Conservation (phyloP, 2,113 vertebrate species). For the Megaptera novaeangliae region DNA sequence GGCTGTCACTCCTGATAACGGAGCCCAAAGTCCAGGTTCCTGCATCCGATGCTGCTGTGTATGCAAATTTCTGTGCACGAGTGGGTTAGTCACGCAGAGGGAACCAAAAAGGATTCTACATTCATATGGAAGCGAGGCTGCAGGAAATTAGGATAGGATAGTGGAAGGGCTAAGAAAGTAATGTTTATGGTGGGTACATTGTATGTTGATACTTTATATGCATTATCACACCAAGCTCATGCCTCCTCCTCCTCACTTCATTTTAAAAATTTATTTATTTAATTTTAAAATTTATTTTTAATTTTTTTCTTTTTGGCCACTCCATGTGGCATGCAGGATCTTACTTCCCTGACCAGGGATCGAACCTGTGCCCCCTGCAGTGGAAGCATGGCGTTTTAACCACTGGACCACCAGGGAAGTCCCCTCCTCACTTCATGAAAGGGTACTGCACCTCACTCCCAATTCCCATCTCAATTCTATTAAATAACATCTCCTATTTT, state of each 20-base stretch:
- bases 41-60: rapidly evolving
- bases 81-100: too few relatives aligned
- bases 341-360: too few relatives aligned
- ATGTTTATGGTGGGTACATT: too few relatives aligned
- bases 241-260: not conserved
- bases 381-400: too few relatives aligned
- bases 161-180: not conserved
- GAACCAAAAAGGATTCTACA: not conserved
- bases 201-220: not conserved
- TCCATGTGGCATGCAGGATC: too few relatives aligned
- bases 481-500: not conserved
- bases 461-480: not conserved
- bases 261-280: too few relatives aligned
- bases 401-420: too few relatives aligned
- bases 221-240: not conserved
- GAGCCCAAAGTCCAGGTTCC: rapidly evolving
- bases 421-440: not conserved
- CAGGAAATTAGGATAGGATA: not conserved
- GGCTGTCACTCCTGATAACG: not conserved
- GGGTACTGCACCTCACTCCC: not conserved
- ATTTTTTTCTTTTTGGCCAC: too few relatives aligned
- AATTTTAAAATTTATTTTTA: too few relatives aligned
- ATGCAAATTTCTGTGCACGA: rapidly evolving
- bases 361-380: too few relatives aligned
- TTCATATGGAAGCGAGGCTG: not conserved